A percentile compares a stretch with the other conserved stretches of the same genome.
phyloP scores from a whole-genome alignment of 2,113 vertebrate genomes.

The Capra hircus region DNA sequence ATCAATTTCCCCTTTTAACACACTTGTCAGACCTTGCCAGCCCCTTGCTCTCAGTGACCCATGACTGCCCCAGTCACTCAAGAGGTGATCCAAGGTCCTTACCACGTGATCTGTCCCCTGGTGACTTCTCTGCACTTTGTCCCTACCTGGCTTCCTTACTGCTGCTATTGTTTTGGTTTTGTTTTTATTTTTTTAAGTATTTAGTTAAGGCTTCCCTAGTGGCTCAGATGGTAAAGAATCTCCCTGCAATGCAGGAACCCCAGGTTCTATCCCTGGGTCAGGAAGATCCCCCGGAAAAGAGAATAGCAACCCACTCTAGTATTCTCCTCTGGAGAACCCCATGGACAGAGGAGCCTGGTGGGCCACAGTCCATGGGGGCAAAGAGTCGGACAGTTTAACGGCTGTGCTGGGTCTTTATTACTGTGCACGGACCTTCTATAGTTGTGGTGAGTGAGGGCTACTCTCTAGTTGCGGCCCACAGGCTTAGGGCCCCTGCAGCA shows the following conservation, averaged over 20 bases:
- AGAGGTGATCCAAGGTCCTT: neutral
- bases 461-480: neutral
- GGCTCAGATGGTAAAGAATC: neutral
- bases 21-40: neutral
- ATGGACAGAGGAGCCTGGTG: neutral
- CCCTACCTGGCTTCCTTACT: neutral
- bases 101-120: accelerated
- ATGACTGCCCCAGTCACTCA: neutral
- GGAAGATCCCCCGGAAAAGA: neutral
- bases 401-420: neutral
- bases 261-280: neutral
- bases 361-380: neutral
- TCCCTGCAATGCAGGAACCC: neutral
- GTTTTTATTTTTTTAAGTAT: neutral
- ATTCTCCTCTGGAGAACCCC: neutral
- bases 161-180: neutral
- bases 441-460: neutral
- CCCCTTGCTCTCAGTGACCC: neutral
- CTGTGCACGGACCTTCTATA: neutral
- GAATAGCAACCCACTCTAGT: neutral
- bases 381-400: neutral
- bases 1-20: neutral
- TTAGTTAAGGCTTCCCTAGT: neutral
- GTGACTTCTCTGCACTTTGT: neutral
- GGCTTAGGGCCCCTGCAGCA: neutral